Base-by-base conservation (phyloP, 2,797 vertebrate genomes). In the Notolabrus celidotus region DNA sequence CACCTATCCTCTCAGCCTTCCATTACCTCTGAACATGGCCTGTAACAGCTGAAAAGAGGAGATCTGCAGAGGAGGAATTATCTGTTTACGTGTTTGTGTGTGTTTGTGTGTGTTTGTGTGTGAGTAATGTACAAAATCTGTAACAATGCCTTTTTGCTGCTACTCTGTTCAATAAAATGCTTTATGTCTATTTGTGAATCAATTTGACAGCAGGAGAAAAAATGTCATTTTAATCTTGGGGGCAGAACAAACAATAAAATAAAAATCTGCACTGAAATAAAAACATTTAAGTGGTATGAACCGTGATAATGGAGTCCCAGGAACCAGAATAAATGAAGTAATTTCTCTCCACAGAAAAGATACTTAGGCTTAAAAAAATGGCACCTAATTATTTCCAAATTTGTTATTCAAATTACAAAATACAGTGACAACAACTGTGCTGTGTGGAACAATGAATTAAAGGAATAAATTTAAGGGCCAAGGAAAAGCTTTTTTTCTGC, bases 21-120 rank as follows among this genome's bases (percentile, higher is more conserved):
- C 69, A 83, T 86, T 88, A 82, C 77, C 67, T 74, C 73, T 79
- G 63, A 86, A 83, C 74, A 82, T 67, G 66, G 47, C 66, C 73
- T 47, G 58, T 57, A 62, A 73, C 8, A 23, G 71, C 72, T 81
- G 59, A 79, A 67, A 77, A 69, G 63, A 73, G 54, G 17, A 49
- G 22, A 70, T 78, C 66, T 50, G 67, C 70, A 74, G 41, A 47
- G 50, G n/a, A 14, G 22, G 46, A 59, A 62, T 67, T 27, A 50
- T 78, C 19, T 51, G n/a, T 65, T 14, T 27, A 19, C 54, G 45
- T 61, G 25, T 66, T 22, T 6, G 29, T 31, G 29, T 31, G 29
- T 31, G 29, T 31, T 3, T 31, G 7, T 31, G 29, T 6, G 29
- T 31, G 29, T 31, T 31, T 66, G 42, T 45, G 25, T 12, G 19